These are phyloP conservation scores for Misgurnus anguillicaudatus DNA, from an alignment of 2,113 vertebrate species.

Conservation along the genomic window DNA sequence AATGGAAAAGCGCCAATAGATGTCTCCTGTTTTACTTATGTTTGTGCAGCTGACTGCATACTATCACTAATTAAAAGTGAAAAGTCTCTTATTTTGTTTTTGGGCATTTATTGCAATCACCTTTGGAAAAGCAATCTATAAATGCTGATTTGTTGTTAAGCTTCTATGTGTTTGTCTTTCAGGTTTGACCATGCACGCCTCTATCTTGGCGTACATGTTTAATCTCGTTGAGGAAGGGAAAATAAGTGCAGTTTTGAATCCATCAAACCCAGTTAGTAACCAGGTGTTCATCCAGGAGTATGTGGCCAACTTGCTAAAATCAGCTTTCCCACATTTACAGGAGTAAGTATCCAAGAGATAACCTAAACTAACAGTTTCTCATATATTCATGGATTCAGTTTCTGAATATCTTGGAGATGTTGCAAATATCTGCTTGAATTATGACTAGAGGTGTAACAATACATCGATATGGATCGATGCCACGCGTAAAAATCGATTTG, in stretches of 20 bases:
- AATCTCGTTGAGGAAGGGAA: slow-evolving; percentile 99
- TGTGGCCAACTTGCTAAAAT: slow-evolving; percentile 97
- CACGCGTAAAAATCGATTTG: no score
- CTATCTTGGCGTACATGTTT: slow-evolving; percentile 99
- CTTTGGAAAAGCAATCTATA: neutral
- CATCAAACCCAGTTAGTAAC: slow-evolving; percentile 88
- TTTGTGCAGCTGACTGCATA: no score
- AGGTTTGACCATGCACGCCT: slow-evolving; percentile 99
- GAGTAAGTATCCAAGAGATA: slow-evolving; percentile 79
- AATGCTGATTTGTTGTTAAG: neutral
- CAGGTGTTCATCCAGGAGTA: slow-evolving; percentile 98
- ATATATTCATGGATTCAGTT: neutral
- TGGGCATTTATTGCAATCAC: neutral
- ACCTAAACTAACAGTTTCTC: no score
- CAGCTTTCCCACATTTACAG: slow-evolving; percentile 97
- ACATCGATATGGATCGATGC: no score
- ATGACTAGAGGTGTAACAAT: no score
- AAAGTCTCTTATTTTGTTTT: neutral
- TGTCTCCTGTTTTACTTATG: no score
- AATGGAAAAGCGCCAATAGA: no score
- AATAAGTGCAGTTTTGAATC: slow-evolving; percentile 88
- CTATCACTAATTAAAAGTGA: no score
- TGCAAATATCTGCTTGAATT: no score
- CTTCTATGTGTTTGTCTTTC: slow-evolving; percentile 42
- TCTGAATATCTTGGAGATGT: no score